Percentiles rank a stretch among this genome's conserved stretches.
phyloP scores from a whole-genome alignment of 1,140 invertebrate species.

The Macrotrachela quadricornifera region DNA sequence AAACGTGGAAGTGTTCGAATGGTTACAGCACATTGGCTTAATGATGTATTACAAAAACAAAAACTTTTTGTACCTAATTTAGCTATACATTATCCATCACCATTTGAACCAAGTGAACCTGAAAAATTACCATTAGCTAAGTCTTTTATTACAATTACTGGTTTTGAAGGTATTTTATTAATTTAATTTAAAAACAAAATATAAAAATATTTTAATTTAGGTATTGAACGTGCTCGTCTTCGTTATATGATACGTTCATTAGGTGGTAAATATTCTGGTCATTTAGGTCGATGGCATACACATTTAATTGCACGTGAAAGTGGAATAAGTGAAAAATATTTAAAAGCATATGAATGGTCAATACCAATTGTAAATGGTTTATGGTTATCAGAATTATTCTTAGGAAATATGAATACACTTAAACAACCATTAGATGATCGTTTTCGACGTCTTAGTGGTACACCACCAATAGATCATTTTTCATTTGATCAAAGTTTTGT shows the following conservation, averaged over 20 bases:
- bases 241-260: conserved; percentile 56
- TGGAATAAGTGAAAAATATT: conserved; percentile 50
- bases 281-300: background rate
- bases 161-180: conserved; percentile 7
- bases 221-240: conserved; percentile 52
- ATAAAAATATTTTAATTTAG: conserved; percentile 53
- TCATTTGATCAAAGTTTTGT: no score
- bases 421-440: conserved; percentile 53
- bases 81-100: conserved; percentile 64
- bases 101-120: conserved; percentile 42
- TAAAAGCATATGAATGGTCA: conserved; percentile 65
- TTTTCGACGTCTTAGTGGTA: conserved; percentile 59
- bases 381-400: conserved; percentile 75
- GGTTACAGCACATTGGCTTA: conserved; percentile 79
- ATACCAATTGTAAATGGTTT: conserved; percentile 64
- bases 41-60: conserved; percentile 58
- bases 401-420: conserved; percentile 59
- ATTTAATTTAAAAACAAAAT: conserved; percentile 35
- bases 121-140: background rate
- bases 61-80: conserved; percentile 70
- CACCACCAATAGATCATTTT: background rate
- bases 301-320: background rate
- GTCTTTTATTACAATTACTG: background rate
- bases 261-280: conserved; percentile 48
- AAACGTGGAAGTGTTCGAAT: conserved; percentile 35